Evolutionary conservation across 1,140 invertebrate species (phyloP), one percentile per base, ranked within the genome.

Genomic region (Ceratina calcarata): DNA sequence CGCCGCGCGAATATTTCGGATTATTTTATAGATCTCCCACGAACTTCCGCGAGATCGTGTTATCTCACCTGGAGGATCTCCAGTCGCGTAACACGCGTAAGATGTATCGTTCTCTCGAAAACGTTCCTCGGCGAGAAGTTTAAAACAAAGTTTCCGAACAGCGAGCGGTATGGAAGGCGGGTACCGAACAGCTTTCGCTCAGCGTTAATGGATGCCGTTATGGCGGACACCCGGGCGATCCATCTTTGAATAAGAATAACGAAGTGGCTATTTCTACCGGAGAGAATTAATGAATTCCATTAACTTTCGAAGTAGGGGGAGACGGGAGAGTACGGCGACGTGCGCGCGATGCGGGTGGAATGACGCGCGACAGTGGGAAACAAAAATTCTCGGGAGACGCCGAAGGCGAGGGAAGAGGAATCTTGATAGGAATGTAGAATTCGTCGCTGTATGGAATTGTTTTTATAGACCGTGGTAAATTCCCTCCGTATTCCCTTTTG

Each of bases 171-270:
- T n/a, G n/a, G 22, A 37, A 70, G 51, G 71, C 8, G n/a, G 32
- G 6, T 7, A 1, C 20, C 32, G 73, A 57, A 57, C 32, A 20
- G 24, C 45, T 6, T 62, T 53, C 75, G 16, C n/a, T 62, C 49
- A 1, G 20, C 75, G 58, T 71, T 71, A 78, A 71, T 64, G 58
- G 67, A 78, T 16, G 24, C 10, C 49, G 49, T 64, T 32, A 24
- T 20, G n/a, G 24, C 67, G 49, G 58, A 53, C 49, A 20, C 49
- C 62, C 49, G 58, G 62, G 49, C 75, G 13, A 78, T 71, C 75
- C 58, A 55, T 71, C 75, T 78, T 78, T 78, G 53, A 78, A 70
- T 55, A 71, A 78, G 27, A 78, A 71, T 55, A 78, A 78, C 27
- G 67, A 45, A 78, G 22, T 32, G 24, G 75, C 75, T 61, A 53